Evolutionary conservation across 2,113 vertebrate genomes (phyloP), one percentile per base, ranked within the genome.

Genomic region (Chloroceryle aenea): DNA sequence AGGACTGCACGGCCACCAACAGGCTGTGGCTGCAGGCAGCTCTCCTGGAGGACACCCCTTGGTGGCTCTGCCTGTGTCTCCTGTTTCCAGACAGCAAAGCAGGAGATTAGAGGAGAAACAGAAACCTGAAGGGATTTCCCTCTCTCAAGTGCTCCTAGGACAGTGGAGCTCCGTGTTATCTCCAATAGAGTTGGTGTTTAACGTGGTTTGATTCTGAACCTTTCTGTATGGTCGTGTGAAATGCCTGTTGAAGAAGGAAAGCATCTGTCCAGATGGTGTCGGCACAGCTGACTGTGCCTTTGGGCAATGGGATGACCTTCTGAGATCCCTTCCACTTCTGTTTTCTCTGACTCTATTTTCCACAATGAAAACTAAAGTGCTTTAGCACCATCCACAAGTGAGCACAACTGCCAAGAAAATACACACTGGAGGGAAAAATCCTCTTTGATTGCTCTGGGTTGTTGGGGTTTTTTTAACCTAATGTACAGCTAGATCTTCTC

Each of bases 341-440:
- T 76, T 86, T 95, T 75, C 68, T 86, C 81, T 85, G 61, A 91
- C 42, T 86, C 0, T 9, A 7, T 74, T 90, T 92, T 80, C 63
- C 40, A 67, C 85, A 84, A 53, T 27, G 43, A 82, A 93, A 94
- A 71, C 42, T 67, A 32, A 90, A 96, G 38, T 64, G 59, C 47
- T 94, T 72, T 90, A 92, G 78, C 79, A 79, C 52, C 61, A 74
- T 75, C 79, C 85, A 87, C 64, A 86, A 86, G 40, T 81, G 61
- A 94, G 56, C 62, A 81, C 43, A 96, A 91, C 75, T 81, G 56
- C 58, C 38, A 90, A 48, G 64, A 93, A 96, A 95, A 93, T 52
- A 88, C 55, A 94, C 61, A 87, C 38, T 71, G 32, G 71, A 81
- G n/a, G 23, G 56, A 92, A 93, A 90, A 91, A 81, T 78, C 61